Evolutionary conservation across 1,140 invertebrate species (phyloP), one percentile per base, ranked within the genome.

Genomic region (Pseudachorutes palmiensis): DNA sequence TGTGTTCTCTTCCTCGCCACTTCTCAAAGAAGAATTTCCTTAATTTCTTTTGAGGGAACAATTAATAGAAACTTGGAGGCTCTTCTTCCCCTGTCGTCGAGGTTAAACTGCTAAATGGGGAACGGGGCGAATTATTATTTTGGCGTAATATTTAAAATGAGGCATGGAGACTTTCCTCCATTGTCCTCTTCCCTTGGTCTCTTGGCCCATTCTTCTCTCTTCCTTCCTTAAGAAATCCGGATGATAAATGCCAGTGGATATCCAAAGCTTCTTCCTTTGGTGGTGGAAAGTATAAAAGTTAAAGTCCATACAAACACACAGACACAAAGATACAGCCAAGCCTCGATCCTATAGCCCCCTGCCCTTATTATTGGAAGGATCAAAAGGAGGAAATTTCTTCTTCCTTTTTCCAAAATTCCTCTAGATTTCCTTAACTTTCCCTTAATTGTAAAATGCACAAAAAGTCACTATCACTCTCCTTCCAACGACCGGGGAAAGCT

Each of bases 361-460:
- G 5, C 19, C 36, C 36, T 41, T 41, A 41, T 41, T 41, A 19
- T 5, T 9, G 5, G 19, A 41, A 41, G 36, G 36, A 41, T 41
- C 36, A 41, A 41, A 41, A 41, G 36, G 36, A 41, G 19, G 19
- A 5, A 9, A 19, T 41, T 41, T 41, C 36, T 5, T 41, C 19
- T 41, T 19, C 19, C 36, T 9, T 5, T 22, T 9, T n/a, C 26
- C 41, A 45, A 45, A 12, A 45, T n/a, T 61, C 59, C 30, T 61
- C 59, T 32, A 61, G n/a, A n/a, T 62, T 62, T 30, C 28, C 30
- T 31, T 32, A 30, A 26, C 59, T 61, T 30, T 1, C 30, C 22
- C 51, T 55, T 55, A 55, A 55, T 55, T 55, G 51, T 55, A 55
- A 55, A 55, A 55, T 14, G 12, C 51, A 19, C 14, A 55, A 55